Base-by-base conservation (phyloP, 2,113 vertebrate genomes). In the Muntiacus reevesi region DNA sequence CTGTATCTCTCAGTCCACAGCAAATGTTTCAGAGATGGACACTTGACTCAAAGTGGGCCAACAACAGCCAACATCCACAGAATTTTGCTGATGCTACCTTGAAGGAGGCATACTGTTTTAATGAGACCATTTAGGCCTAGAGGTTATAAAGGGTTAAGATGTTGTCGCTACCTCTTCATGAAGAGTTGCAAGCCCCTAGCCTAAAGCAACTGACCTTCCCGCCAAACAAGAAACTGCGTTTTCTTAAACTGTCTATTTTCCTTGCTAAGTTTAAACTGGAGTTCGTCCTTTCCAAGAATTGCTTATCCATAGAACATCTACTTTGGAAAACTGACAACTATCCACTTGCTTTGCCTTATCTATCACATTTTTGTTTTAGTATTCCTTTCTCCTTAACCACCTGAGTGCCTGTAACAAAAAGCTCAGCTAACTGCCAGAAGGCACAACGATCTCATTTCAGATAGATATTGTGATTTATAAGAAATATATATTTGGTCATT, bases 201-300 rank as follows among this genome's bases (percentile, higher is more conserved):
- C 23, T 92, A 54, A 94, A 92, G 25, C 33, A 94, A 83, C 2
- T 45, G 43, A 2, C 60, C 33, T 95, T 96, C 47, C 84, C 57
- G 12, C 21, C 64, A 95, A 94, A 84, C 12, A 92, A 6, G 8
- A 89, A 95, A 81, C 21, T 89, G 40, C 25, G 1, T 21, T 79
- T 93, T 40, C 36, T 87, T 83, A 95, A 50, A 91, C 33, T 57
- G n/a, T 54, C n/a, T 28, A 79, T 88, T 91, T 93, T 76, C 64
- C 30, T 84, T 89, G 57, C n/a, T 90, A 95, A 92, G 90, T 83
- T 89, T 87, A 28, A 89, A 87, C n/a, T 94, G 28, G 54, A 85
- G 6, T 94, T 96, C 78, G 11, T 95, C n/a, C 19, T 52, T 87
- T 89, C 33, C 43, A 27, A 76, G 36, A 87, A 60, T 33, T 88